Percentiles rank a stretch among this genome's conserved stretches.
Evolutionary conservation across 2,113 vertebrate species (phyloP).

Genomic region (Syngnathus floridae): DNA sequence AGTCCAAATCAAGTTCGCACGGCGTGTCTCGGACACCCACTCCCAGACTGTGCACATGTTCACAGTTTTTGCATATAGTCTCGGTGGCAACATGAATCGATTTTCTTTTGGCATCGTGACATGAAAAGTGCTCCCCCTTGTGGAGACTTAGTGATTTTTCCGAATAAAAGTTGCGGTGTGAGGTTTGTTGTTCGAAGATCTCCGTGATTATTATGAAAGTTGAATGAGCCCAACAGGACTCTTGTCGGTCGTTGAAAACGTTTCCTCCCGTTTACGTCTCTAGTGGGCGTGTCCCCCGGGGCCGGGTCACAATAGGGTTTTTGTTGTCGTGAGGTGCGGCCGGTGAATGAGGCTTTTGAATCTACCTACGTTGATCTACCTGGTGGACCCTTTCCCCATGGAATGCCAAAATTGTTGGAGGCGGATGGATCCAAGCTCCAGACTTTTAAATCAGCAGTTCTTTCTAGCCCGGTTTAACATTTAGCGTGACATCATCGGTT

Average conservation of each 20-base stretch:
- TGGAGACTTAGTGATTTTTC: too few relatives aligned
- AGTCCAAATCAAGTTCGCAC: neutral
- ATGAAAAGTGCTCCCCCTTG: too few relatives aligned
- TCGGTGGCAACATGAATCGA: neutral
- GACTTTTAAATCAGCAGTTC: neutral
- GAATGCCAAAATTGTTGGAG: neutral
- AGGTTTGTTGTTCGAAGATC: too few relatives aligned
- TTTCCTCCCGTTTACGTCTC: too few relatives aligned
- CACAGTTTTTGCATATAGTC: neutral
- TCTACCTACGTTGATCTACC: neutral
- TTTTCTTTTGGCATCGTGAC: neutral
- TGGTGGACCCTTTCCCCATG: neutral
- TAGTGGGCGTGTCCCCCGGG: too few relatives aligned
- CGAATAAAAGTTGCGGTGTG: too few relatives aligned
- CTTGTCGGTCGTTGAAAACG: neutral
- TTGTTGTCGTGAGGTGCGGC: too few relatives aligned
- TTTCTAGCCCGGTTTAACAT: neutral
- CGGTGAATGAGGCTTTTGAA: neutral
- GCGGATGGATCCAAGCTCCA: too few relatives aligned
- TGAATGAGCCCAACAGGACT: neutral
- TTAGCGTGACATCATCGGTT: neutral
- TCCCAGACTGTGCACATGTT: neutral
- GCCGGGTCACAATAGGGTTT: too few relatives aligned
- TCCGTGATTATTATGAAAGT: neutral
- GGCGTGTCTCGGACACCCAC: neutral